Evolutionary conservation across 2,797 vertebrate species (phyloP).

Genomic region (Chromobotia macracanthus): DNA sequence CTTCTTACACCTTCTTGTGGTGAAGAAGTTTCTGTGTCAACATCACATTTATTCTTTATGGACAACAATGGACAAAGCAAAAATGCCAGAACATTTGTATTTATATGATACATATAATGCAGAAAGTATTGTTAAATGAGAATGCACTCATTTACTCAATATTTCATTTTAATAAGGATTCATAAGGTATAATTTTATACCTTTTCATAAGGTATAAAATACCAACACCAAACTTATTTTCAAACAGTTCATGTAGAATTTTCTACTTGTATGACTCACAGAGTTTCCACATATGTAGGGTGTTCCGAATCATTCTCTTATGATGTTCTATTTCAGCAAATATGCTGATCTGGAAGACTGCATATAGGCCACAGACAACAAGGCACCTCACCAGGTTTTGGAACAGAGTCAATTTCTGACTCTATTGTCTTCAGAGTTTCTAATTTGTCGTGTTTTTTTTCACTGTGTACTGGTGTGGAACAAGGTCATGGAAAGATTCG

Average conservation of each 20-base stretch:
- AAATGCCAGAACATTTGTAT: too few relatives aligned
- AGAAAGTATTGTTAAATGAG: too few relatives aligned
- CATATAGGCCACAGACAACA: not conserved
- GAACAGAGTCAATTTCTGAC: not conserved
- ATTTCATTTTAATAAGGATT: too few relatives aligned
- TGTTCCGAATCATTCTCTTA: not conserved
- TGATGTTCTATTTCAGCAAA: not conserved
- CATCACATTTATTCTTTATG: not conserved
- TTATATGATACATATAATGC: too few relatives aligned
- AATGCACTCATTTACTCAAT: too few relatives aligned
- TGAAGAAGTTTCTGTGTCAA: too few relatives aligned
- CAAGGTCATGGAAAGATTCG: conserved; percentile 8
- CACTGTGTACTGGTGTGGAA: conserved; percentile 13
- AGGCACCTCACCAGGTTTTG: not conserved
- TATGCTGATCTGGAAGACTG: not conserved
- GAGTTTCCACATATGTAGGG: not conserved
- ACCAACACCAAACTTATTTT: too few relatives aligned
- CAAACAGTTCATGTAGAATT: too few relatives aligned
- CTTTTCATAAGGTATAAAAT: too few relatives aligned
- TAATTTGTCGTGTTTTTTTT: not conserved
- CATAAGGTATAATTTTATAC: too few relatives aligned
- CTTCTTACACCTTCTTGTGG: not conserved
- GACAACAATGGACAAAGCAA: too few relatives aligned
- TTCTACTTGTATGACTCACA: too few relatives aligned
- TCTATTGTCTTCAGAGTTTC: conserved; percentile 1